These are phyloP conservation scores for Athene noctua DNA, from an alignment of 2,113 vertebrate genomes.

Conservation along the genomic window DNA sequence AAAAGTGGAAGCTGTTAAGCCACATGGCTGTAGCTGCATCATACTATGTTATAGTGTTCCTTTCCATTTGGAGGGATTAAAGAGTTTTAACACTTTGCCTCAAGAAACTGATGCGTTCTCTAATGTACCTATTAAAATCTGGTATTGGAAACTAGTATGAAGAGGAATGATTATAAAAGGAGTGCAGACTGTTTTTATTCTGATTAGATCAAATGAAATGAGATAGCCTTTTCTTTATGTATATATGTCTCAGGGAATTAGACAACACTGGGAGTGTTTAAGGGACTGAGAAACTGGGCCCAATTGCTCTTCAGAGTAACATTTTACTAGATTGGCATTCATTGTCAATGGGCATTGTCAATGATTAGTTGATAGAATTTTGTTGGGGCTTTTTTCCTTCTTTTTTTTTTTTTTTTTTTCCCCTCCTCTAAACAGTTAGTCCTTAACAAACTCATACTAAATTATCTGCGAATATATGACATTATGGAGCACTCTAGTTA, in stretches of 20 bases:
- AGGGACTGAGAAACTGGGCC: not conserved
- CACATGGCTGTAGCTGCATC: not conserved
- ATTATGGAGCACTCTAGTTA: not conserved
- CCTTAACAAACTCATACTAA: not conserved
- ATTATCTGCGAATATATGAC: not conserved
- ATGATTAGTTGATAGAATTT: not conserved
- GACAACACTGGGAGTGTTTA: not conserved
- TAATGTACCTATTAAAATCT: not conserved
- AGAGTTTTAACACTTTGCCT: not conserved
- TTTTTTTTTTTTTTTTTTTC: not conserved
- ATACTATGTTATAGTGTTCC: not conserved
- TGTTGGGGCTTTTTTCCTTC: not conserved
- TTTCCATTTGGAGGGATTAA: not conserved
- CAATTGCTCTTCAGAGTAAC: not conserved
- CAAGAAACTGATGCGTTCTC: not conserved
- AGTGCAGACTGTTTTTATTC: not conserved
- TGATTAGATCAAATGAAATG: not conserved
- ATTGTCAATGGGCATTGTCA: not conserved
- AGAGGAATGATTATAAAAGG: not conserved
- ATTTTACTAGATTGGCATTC: not conserved
- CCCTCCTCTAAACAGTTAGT: not conserved
- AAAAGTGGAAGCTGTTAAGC: not conserved
- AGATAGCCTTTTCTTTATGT: not conserved
- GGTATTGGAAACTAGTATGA: not conserved
- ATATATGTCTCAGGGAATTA: not conserved